These are phyloP conservation scores for Erannis defoliaria DNA, from an alignment of 2,888 invertebrate genomes.

Conservation along the genomic window DNA sequence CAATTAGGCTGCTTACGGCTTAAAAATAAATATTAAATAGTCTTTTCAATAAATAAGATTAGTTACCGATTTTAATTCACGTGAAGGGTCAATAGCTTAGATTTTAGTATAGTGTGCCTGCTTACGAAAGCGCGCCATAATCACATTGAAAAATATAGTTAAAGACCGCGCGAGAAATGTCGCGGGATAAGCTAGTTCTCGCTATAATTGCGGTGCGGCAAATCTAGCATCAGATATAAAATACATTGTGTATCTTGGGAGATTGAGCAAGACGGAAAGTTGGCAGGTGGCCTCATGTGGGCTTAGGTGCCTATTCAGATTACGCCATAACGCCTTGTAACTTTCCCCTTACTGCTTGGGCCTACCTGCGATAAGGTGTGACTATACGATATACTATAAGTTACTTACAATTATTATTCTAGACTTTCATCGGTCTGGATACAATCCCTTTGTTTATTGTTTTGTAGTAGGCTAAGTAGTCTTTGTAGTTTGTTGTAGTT, in stretches of 20 bases:
- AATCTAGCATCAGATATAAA: conserved; percentile 40
- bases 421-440: no score
- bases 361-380: neutral
- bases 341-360: neutral
- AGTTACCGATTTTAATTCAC: no score
- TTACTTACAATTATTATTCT: neutral
- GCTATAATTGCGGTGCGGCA: conserved; percentile 36
- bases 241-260: conserved; percentile 41
- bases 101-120: no score
- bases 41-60: no score
- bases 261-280: conserved; percentile 43
- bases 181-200: conserved; percentile 11
- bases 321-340: neutral
- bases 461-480: no score
- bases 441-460: no score
- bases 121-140: no score
- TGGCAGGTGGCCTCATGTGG: conserved; percentile 12
- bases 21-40: no score
- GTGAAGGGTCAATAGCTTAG: no score
- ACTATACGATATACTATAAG: neutral
- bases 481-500: no score
- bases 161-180: neutral
- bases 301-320: conserved; percentile 5
- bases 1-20: no score
- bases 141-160: no score